Base-by-base conservation (phyloP, 2,888 invertebrate species). In the Eustalomyia histrio region DNA sequence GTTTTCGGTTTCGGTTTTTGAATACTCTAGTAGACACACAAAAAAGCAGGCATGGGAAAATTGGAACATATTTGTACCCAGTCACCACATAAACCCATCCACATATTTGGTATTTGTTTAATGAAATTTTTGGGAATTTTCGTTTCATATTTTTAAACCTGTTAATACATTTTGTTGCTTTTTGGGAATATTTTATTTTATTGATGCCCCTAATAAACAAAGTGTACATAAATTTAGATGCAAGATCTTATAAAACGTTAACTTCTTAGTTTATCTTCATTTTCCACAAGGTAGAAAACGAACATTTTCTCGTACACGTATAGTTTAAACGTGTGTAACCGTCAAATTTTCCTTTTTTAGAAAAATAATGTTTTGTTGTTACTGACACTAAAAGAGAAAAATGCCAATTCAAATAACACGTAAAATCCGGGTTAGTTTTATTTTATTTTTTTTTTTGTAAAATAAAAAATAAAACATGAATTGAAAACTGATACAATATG, bases 361-460 rank as follows among this genome's bases (percentile, higher is more conserved):
- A 12, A n/a, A 58, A 16, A 17, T 39, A 60, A 60, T 60, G 17
- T 60, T 60, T 39, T 47, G 61, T 61, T 61, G 47, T 24, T 21
- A 61, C 61, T 61, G 61, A 61, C 61, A 61, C 43, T 60, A 21
- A 61, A 61, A 39, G 61, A 61, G 43, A 61, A 61, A 61, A 61
- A 61, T 43, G 61, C 47, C 61, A 61, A 61, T 43, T 61, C 47
- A 47, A 47, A 61, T 43, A 43, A 61, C 61, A 61, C 61, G 61
- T 43, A 61, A 43, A 61, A 43, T 61, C 61, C 21, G 43, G 43
- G 61, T 47, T 61, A 61, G 61, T 61, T 18, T 61, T n/a, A 14
- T 2, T 21, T 24, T 57, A 1, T 21, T n/a, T 21, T 39, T 61
- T 39, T 39, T 7, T 35, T 10, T n/a, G 8, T 35, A 35, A 35